Percentiles rank a stretch among this genome's conserved stretches.
phyloP scores from a whole-genome alignment of 2,113 vertebrate species.

The Periophthalmodon schlosseri region DNA sequence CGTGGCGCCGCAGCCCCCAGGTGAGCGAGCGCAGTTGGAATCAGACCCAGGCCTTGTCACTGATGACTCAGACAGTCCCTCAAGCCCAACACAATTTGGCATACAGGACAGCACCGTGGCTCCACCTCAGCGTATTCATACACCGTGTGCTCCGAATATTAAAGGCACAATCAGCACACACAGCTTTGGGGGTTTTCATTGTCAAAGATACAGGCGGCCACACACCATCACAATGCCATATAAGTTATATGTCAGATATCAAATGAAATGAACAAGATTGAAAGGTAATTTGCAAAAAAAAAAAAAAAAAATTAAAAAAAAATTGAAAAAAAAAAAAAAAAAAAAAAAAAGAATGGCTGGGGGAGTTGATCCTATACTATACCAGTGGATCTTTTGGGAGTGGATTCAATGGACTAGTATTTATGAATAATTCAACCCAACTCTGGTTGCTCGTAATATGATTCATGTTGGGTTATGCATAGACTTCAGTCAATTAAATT shows the following conservation, averaged over 20 bases:
- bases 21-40: constrained; percentile 52
- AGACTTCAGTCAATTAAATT: constrained; percentile 60
- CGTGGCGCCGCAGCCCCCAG: constrained; percentile 40
- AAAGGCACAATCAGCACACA: constrained; percentile 27
- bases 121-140: constrained; percentile 60
- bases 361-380: constrained; percentile 8
- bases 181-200: constrained; percentile 29
- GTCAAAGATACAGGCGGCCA: constrained; percentile 26
- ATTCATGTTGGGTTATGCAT: constrained; percentile 57
- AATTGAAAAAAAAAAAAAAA: constrained; percentile 1
- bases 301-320: constrained; percentile 18
- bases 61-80: constrained; percentile 66
- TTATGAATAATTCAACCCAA: constrained; percentile 57
- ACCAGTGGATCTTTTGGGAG: background rate
- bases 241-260: constrained; percentile 24
- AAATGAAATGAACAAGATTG: constrained; percentile 18
- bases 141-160: constrained; percentile 47
- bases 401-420: constrained; percentile 36
- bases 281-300: constrained; percentile 3
- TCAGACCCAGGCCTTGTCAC: constrained; percentile 54
- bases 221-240: constrained; percentile 17
- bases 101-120: constrained; percentile 49
- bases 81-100: constrained; percentile 65
- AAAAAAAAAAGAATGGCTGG: constrained; percentile 8
- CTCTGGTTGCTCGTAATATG: constrained; percentile 58